Evolutionary conservation across 2,113 vertebrate species (phyloP).

Genomic region (Poeciliopsis turrubarensis): DNA sequence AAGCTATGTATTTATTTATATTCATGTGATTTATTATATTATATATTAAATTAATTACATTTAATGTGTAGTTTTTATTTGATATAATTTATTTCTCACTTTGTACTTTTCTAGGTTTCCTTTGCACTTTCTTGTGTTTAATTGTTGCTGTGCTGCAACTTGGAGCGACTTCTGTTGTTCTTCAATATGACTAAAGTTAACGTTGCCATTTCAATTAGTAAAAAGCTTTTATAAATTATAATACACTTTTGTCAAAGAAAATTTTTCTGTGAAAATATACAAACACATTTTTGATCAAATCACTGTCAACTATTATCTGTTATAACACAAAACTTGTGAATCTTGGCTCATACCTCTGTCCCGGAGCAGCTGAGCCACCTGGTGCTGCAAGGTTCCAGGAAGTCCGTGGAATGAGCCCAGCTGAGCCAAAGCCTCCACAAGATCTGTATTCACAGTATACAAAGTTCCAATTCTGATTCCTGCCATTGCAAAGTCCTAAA

Average conservation of each 20-base stretch:
- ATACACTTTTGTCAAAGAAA: background rate
- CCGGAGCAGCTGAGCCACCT: conserved; percentile 87
- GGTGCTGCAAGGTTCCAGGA: conserved; percentile 86
- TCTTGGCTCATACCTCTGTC: conserved; percentile 84
- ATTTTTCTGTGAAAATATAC: background rate
- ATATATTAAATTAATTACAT: background rate
- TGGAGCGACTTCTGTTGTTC: background rate
- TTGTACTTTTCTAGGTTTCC: background rate
- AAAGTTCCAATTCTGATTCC: conserved; percentile 90
- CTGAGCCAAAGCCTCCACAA: conserved; percentile 86
- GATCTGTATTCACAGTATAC: conserved; percentile 88
- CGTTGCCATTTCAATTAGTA: background rate
- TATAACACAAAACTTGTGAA: background rate
- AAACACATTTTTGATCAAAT: background rate
- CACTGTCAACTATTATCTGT: background rate
- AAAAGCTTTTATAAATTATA: background rate
- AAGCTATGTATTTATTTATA: background rate
- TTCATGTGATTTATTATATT: background rate
- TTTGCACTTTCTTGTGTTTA: background rate
- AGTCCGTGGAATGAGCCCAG: conserved; percentile 88
- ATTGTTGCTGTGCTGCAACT: background rate
- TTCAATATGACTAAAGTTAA: background rate
- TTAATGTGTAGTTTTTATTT: background rate
- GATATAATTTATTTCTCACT: background rate
- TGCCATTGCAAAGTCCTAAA: conserved; percentile 92